Evolutionary conservation across 1,140 invertebrate genomes (phyloP).

Genomic region (Wasmannia auropunctata): DNA sequence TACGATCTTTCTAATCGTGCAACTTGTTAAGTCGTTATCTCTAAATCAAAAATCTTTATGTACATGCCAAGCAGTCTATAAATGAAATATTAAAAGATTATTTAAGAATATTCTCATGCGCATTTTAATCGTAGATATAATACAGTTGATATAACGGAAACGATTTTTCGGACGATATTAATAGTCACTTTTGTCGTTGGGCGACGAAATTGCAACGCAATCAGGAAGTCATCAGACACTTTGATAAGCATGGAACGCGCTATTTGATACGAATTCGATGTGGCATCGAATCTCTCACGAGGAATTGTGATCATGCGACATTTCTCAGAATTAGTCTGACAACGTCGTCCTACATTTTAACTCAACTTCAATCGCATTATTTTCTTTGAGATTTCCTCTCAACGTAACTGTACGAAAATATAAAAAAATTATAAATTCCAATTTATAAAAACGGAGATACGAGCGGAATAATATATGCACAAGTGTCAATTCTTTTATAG

Average conservation of each 20-base stretch:
- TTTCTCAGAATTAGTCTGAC: slow-evolving; percentile 17
- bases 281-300: slow-evolving; percentile 21
- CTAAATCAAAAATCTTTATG: neutral
- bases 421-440: neutral
- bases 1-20: neutral
- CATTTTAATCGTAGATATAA: neutral
- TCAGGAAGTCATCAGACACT: slow-evolving; percentile 44
- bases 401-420: neutral
- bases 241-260: slow-evolving; percentile 23
- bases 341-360: slow-evolving; percentile 2
- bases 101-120: neutral
- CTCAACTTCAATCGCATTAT: neutral
- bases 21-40: neutral
- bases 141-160: neutral
- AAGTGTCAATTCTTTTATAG: neutral
- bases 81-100: neutral
- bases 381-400: neutral
- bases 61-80: neutral
- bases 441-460: neutral
- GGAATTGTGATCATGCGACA: neutral
- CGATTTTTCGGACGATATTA: neutral
- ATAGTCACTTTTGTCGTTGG: slow-evolving; percentile 11
- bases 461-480: neutral
- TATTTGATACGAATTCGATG: slow-evolving; percentile 39
- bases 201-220: slow-evolving; percentile 39